Base-by-base conservation (phyloP, 2,797 vertebrate species). In the Picus viridis region DNA sequence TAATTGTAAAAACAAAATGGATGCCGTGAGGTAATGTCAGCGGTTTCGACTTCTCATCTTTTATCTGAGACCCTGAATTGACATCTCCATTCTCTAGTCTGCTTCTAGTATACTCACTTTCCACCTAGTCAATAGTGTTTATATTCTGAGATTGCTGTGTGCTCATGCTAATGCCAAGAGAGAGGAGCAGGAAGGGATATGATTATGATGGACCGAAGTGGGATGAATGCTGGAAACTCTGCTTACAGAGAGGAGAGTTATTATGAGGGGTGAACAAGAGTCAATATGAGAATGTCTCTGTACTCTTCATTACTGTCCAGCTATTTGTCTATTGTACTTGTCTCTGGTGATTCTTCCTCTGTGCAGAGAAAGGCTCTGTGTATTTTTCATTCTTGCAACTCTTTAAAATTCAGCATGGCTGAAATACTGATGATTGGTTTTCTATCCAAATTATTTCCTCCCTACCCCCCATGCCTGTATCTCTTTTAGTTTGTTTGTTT, bases 201-300 rank as follows among this genome's bases (percentile, higher is more conserved):
- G 72, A 74, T 88, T 83, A 61, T 94, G 81, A 76, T 90, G 51
- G 84, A 83, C 82, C 85, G 73, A 76, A 72, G 27, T 80, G 61
- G 90, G 27, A 49, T 58, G 41, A 89, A 32, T 17, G 4, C 26
- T 91, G 70, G 63, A 80, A 91, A 74, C 12, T 36, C 9, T 51
- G 27, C 51, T 62, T 75, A 61, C 22, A 82, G 68, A 73, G n/a
- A 72, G 67, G 34, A 76, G 41, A 85, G 83, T 54, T 84, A 69
- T 61, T 83, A 45, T 4, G 8, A 71, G 36, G 36, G 17, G 8
- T 76, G 57, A 83, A 80, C 29, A 43, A 29, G 63, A 65, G 63
- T 94, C 85, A 83, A 36, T 47, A 90, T 63, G 23, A 75, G 56
- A 88, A 92, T 56, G 56, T 71, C 57, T 83, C 73, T 83, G 32